These are phyloP conservation scores for Dromius quadrimaculatus DNA, from an alignment of 2,888 invertebrate genomes.

Conservation along the genomic window DNA sequence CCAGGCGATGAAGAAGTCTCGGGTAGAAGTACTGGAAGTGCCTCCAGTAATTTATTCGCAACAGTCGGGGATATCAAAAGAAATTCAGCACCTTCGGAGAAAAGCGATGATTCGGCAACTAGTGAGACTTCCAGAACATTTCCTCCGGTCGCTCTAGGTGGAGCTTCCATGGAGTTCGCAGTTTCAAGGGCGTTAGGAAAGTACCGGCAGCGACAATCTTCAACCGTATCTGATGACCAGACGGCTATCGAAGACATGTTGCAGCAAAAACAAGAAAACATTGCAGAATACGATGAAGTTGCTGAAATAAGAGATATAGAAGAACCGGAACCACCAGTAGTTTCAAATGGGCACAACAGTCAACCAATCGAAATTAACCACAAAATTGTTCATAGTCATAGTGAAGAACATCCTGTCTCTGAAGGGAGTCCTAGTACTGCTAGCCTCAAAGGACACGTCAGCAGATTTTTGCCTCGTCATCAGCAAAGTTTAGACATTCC, in stretches of 20 bases:
- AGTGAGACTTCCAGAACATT: conserved; percentile 67
- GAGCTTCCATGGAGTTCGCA: conserved; percentile 85
- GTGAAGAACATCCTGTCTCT: conserved; percentile 70
- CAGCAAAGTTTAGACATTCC: conserved; percentile 87
- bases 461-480: conserved; percentile 75
- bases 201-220: conserved; percentile 80
- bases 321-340: conserved; percentile 21
- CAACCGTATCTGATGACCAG: conserved; percentile 79
- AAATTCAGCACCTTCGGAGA: conserved; percentile 72
- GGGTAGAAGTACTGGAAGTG: conserved; percentile 73
- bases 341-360: conserved; percentile 61
- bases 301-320: conserved; percentile 54
- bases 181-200: conserved; percentile 85
- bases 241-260: conserved; percentile 68
- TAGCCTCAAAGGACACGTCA: conserved; percentile 71
- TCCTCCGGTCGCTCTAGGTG: conserved; percentile 71
- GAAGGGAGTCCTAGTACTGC: conserved; percentile 78
- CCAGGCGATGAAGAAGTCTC: conserved; percentile 72
- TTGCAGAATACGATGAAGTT: conserved; percentile 56
- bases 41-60: conserved; percentile 76
- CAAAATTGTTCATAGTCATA: conserved; percentile 65
- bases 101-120: conserved; percentile 71
- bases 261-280: conserved; percentile 61
- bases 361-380: conserved; percentile 58
- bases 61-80: conserved; percentile 82